These are phyloP conservation scores for Helogale parvula DNA, from an alignment of 2,113 vertebrate genomes.

Conservation along the genomic window DNA sequence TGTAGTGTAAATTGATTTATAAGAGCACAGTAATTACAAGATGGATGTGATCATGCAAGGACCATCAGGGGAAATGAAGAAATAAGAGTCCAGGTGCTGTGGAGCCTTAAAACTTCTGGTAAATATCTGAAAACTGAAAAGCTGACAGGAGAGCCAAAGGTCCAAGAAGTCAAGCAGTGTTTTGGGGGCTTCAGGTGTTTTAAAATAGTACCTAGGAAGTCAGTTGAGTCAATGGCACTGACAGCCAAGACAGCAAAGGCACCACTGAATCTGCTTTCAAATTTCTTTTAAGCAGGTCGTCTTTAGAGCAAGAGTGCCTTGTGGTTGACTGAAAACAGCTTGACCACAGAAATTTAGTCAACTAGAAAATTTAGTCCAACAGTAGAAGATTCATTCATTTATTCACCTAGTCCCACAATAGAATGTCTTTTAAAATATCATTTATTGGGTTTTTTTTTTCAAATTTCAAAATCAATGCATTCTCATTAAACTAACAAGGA, in stretches of 20 bases:
- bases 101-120: not conserved
- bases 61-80: not conserved
- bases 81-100: not conserved
- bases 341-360: slow-evolving; percentile 24
- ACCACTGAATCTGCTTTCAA: not conserved
- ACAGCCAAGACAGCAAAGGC: not conserved
- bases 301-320: not conserved
- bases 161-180: not conserved
- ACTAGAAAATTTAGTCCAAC: slow-evolving; percentile 19
- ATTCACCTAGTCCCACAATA: slow-evolving; percentile 18
- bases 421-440: slow-evolving; percentile 37
- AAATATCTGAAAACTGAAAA: not conserved
- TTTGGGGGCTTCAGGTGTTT: not conserved
- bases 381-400: not conserved
- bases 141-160: not conserved
- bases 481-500: slow-evolving; percentile 27
- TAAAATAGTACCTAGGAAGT: not conserved
- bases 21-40: not conserved
- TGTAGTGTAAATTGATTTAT: not conserved
- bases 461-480: slow-evolving; percentile 56
- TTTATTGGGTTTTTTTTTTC: slow-evolving; percentile 35
- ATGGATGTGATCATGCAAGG: not conserved
- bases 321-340: slow-evolving; percentile 26
- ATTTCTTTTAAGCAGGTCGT: slow-evolving; percentile 26
- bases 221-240: not conserved